These are phyloP conservation scores for Odontothrips loti DNA, from an alignment of 2,888 invertebrate genomes.

Conservation along the genomic window DNA sequence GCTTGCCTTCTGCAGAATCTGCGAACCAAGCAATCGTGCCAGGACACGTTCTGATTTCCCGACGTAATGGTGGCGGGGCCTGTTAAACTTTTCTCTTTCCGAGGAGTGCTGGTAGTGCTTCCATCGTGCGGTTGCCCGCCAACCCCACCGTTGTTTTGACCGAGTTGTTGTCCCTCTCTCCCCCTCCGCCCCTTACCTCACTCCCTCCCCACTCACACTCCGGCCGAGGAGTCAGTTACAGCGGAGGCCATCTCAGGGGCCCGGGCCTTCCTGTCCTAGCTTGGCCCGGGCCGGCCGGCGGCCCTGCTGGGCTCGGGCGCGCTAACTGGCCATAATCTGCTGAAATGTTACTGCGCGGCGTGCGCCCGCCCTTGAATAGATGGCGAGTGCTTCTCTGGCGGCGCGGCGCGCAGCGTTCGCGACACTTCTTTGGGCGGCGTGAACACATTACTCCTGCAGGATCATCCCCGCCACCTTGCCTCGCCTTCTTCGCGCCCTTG, in stretches of 20 bases:
- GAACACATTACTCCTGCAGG: conserved; percentile 13
- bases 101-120: not conserved
- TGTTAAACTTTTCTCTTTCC: conserved; percentile 5
- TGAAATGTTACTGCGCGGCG: conserved; percentile 18
- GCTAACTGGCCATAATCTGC: conserved; percentile 24
- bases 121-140: not conserved
- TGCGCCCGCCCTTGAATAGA: conserved; percentile 17
- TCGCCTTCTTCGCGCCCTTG: not conserved
- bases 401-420: not conserved
- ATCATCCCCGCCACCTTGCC: not conserved
- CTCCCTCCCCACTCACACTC: not conserved
- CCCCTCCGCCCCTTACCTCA: not conserved
- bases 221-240: conserved; percentile 14
- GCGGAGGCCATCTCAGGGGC: not conserved
- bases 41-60: not conserved
- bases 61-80: not conserved
- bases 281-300: not conserved
- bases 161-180: not conserved
- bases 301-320: not conserved
- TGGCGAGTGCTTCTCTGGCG: not conserved
- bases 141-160: not conserved
- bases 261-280: too few relatives aligned
- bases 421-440: not conserved
- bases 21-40: too few relatives aligned
- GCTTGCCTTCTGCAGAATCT: too few relatives aligned